Evolutionary conservation across 2,797 vertebrate genomes (phyloP).

Genomic region (Hafferia zeledoni): DNA sequence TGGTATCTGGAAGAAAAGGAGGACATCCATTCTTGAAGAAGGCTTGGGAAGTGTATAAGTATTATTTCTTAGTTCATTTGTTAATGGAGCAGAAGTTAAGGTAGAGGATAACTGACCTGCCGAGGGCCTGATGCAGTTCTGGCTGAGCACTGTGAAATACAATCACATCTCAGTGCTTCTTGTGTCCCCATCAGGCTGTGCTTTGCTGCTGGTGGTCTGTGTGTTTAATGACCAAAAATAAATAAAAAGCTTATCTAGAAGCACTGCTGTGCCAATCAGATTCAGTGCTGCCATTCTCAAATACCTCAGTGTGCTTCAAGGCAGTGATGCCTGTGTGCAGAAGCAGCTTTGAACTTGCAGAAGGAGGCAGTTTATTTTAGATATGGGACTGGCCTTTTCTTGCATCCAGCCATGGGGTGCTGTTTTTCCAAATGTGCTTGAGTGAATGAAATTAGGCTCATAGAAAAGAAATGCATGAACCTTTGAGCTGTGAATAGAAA

Average conservation of each 20-base stretch:
- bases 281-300: neutral
- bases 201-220: neutral
- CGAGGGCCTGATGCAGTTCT: neutral
- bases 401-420: rapidly evolving
- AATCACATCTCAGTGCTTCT: rapidly evolving
- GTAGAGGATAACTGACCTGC: neutral
- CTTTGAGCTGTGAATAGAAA: conserved; percentile 1
- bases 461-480: neutral
- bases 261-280: neutral
- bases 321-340: neutral
- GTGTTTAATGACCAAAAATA: neutral
- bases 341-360: neutral
- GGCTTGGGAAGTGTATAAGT: neutral
- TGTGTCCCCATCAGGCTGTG: neutral
- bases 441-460: neutral
- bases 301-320: neutral
- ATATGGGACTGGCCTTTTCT: neutral
- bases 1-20: neutral
- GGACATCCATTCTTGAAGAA: neutral
- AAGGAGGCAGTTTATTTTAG: neutral
- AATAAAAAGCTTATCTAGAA: neutral
- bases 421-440: neutral
- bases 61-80: neutral
- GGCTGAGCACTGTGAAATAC: neutral
- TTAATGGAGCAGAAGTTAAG: neutral